Base-by-base conservation (phyloP, 2,888 invertebrate genomes). In the Lasioglossum oenotherae region DNA sequence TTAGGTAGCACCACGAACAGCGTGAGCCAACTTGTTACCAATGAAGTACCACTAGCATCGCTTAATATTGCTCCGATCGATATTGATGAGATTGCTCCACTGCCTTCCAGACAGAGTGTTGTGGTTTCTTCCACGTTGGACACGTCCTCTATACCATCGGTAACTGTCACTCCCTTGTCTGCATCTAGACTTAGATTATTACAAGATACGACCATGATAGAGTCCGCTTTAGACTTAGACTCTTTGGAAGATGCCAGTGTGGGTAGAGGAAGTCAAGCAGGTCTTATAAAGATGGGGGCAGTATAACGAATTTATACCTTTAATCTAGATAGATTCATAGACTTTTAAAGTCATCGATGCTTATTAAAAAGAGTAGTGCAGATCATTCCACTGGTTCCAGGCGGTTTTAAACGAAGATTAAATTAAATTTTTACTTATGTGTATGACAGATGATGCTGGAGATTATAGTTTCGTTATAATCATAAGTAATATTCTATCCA, bases 191-290 rank as follows among this genome's bases (percentile, higher is more conserved):
- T 98, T 94, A 96, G 97, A 92, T 96, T 98, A 92, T 96, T 98
- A 93, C 98, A 98, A 94, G 98, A 98, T 96, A 98, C 98, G 83
- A 98, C 98, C 78, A 98, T 98, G 98, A 98, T 98, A 93, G 98
- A 98, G 95, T 98, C 98, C 81, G 98, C 98, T 82, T 96, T 98
- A 90, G 98, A 98, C 96, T 96, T 98, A 93, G 98, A 98, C 96
- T 98, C 98, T 91, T 96, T 98, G 90, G 98, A 98, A 93, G 97
- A 97, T 89, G 96, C 97, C 57, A 97, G 97, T 92, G 96, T 97
- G 90, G 97, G 97, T 85, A 96, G 97, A 88, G 97, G 96, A 90
- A 97, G 97, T 92, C 97, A 97, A 93, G 96, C 96, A 41, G 97
- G 97, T 89, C 95, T 97, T 80, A 96, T 97, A 90, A 97, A 97